Evolutionary conservation across 2,797 vertebrate species (phyloP).

Genomic region (Meriones psammophilus): DNA sequence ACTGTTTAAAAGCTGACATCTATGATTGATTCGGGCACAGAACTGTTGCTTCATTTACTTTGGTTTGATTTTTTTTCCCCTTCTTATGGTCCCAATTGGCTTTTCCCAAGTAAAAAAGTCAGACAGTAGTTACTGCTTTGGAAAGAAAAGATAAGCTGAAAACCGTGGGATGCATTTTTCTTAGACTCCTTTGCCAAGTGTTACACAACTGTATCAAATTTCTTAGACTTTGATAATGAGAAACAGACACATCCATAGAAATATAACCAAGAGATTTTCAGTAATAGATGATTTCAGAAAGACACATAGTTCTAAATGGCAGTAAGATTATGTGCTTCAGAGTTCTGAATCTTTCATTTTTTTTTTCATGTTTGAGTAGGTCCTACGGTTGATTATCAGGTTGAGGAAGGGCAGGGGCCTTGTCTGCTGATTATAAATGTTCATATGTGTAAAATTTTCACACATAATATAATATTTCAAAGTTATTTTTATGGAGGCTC

Average conservation of each 20-base stretch:
- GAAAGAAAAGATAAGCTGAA: conserved; percentile 82
- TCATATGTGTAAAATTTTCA: conserved; percentile 83
- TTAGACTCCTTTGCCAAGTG: conserved; percentile 78
- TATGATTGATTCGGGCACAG: conserved; percentile 83
- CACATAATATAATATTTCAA: conserved; percentile 84
- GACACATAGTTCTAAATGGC: conserved; percentile 78
- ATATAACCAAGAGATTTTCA: conserved; percentile 81
- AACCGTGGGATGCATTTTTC: conserved; percentile 77
- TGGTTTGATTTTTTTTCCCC: conserved; percentile 73
- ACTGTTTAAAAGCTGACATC: conserved; percentile 82
- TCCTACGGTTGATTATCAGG: conserved; percentile 81
- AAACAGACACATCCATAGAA: conserved; percentile 85
- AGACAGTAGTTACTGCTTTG: conserved; percentile 79
- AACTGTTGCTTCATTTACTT: conserved; percentile 85
- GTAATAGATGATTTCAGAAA: conserved; percentile 84
- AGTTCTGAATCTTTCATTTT: conserved; percentile 76
- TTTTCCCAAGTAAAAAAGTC: conserved; percentile 78
- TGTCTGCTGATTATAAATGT: conserved; percentile 81
- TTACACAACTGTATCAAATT: conserved; percentile 80
- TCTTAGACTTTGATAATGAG: conserved; percentile 83
- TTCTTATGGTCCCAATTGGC: conserved; percentile 63
- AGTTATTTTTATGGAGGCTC: conserved; percentile 83
- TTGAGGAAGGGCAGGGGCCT: conserved; percentile 75
- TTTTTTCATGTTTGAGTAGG: conserved; percentile 80
- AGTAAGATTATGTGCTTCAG: conserved; percentile 80